These are phyloP conservation scores for Pseudochirops corinnae DNA, from an alignment of 2,797 vertebrate species.

Conservation along the genomic window DNA sequence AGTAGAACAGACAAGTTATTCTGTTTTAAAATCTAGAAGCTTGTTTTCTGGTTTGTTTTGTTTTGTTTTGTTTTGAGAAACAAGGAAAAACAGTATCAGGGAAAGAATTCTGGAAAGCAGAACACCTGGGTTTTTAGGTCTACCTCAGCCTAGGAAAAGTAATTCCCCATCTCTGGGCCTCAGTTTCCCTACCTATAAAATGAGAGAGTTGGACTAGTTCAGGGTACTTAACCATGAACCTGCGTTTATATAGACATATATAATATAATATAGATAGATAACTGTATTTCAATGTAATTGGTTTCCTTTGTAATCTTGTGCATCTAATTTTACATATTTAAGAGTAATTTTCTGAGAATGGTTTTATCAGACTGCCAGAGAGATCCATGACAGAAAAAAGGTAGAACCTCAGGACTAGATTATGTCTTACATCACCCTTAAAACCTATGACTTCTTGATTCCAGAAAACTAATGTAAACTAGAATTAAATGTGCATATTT, in stretches of 20 bases:
- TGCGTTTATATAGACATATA: neutral
- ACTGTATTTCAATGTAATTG: neutral
- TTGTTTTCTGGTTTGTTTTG: neutral
- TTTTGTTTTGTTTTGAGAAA: neutral
- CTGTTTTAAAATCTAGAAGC: neutral
- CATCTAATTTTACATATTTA: neutral
- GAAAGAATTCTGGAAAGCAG: neutral
- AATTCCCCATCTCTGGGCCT: neutral
- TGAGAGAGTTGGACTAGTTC: neutral
- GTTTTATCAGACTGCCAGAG: neutral
- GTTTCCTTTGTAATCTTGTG: neutral
- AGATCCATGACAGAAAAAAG: neutral
- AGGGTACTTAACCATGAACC: neutral
- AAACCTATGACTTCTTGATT: neutral
- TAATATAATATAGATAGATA: neutral
- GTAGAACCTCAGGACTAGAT: neutral
- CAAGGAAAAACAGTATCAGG: neutral
- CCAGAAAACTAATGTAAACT: neutral
- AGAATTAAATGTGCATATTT: neutral
- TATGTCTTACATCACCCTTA: neutral
- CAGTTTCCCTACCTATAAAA: neutral
- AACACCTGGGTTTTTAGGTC: neutral
- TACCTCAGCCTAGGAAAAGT: neutral
- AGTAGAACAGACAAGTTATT: neutral
- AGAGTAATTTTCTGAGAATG: neutral